Evolutionary conservation across 1,140 invertebrate genomes (phyloP).

Genomic region (Atta texana): DNA sequence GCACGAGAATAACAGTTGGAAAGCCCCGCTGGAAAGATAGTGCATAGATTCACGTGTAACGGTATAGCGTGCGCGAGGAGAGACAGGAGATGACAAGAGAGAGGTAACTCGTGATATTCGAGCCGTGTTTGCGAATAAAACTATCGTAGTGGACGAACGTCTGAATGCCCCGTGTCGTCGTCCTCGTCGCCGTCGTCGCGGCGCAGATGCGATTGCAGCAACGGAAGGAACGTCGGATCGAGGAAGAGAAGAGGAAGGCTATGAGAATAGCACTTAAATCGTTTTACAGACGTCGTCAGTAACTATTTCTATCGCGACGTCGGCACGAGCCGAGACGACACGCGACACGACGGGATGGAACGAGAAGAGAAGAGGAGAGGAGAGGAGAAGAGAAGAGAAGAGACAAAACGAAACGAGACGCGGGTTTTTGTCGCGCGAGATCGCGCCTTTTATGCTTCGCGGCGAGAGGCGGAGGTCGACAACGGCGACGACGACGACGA

Average conservation of each 20-base stretch:
- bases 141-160: slow-evolving; percentile 37
- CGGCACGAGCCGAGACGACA: slow-evolving; percentile 48
- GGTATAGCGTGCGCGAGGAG: slow-evolving; percentile 19
- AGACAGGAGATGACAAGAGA: not conserved
- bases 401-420: slow-evolving; percentile 34
- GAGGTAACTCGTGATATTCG: slow-evolving; percentile 36
- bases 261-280: slow-evolving; percentile 63
- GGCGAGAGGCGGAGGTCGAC: not conserved
- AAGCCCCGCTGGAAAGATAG: not conserved
- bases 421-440: slow-evolving; percentile 50
- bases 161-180: slow-evolving; percentile 14
- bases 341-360: slow-evolving; percentile 26
- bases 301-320: slow-evolving; percentile 61
- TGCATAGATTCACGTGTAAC: slow-evolving; percentile 5
- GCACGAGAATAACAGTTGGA: slow-evolving; percentile 4
- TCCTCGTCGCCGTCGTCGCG: not conserved
- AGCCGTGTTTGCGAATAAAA: slow-evolving; percentile 38
- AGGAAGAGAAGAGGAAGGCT: slow-evolving; percentile 21
- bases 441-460: slow-evolving; percentile 60
- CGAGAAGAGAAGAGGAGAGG: not conserved
- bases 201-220: slow-evolving; percentile 39
- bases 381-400: not conserved
- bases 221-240: slow-evolving; percentile 35
- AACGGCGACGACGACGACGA: not conserved
- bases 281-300: slow-evolving; percentile 59